phyloP scores from a whole-genome alignment of 2,888 invertebrate genomes.

The Mimas tiliae region DNA sequence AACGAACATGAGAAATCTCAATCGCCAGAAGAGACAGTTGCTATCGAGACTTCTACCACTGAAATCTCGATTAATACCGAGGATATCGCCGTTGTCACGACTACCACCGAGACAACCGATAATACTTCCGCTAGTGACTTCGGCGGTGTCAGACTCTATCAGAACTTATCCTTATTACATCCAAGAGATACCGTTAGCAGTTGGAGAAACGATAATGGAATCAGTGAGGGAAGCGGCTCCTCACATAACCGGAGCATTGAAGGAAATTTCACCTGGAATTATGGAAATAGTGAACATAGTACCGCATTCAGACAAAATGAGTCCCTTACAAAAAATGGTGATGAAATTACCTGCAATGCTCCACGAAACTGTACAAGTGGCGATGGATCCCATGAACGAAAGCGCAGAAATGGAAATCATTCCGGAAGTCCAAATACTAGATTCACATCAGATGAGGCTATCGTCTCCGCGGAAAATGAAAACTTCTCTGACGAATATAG shows the following conservation, averaged over 20 bases:
- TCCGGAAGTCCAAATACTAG: slow-evolving; percentile 46
- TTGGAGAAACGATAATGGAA: slow-evolving; percentile 77
- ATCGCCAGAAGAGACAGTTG: slow-evolving; percentile 68
- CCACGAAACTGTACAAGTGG: slow-evolving; percentile 75
- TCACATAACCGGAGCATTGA: slow-evolving; percentile 74
- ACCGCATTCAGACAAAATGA: slow-evolving; percentile 61
- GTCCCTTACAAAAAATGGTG: slow-evolving; percentile 68
- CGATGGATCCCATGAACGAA: slow-evolving; percentile 58
- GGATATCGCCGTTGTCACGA: slow-evolving; percentile 50
- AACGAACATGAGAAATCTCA: slow-evolving; percentile 26
- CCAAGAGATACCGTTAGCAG: slow-evolving; percentile 78
- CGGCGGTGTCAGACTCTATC: slow-evolving; percentile 75
- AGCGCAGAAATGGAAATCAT: slow-evolving; percentile 53
- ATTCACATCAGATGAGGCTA: slow-evolving; percentile 41
- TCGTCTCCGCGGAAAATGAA: slow-evolving; percentile 45
- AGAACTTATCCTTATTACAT: slow-evolving; percentile 78
- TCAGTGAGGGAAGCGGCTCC: slow-evolving; percentile 77
- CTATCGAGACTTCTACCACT: slow-evolving; percentile 62
- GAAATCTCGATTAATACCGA: slow-evolving; percentile 56
- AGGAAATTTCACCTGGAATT: slow-evolving; percentile 77
- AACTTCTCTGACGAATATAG: slow-evolving; percentile 46
- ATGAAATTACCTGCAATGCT: slow-evolving; percentile 69
- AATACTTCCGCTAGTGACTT: slow-evolving; percentile 71
- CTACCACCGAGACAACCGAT: slow-evolving; percentile 70
- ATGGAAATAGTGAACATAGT: slow-evolving; percentile 76